These are phyloP conservation scores for Pseudorectes ferrugineus DNA, from an alignment of 2,113 vertebrate species.

Conservation along the genomic window DNA sequence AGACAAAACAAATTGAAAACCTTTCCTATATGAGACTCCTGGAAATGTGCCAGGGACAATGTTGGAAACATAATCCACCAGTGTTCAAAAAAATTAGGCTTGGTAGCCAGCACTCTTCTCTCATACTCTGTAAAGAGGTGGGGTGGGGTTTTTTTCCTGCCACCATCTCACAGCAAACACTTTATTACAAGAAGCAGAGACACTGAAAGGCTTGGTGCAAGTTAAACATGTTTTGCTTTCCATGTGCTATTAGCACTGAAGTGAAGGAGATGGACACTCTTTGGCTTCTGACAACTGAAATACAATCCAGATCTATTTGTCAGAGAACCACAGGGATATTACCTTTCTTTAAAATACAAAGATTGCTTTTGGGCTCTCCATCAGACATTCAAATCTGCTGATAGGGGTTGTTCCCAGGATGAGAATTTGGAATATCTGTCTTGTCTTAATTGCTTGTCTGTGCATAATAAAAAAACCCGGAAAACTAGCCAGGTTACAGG, in stretches of 20 bases:
- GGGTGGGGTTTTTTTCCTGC: neutral
- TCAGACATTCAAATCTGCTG: neutral
- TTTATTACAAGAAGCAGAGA: neutral
- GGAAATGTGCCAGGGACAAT: neutral
- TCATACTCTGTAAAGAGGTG: neutral
- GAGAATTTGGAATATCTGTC: neutral
- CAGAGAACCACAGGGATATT: neutral
- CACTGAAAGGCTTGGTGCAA: neutral
- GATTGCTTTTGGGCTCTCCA: neutral
- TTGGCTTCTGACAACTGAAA: neutral
- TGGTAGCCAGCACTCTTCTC: neutral
- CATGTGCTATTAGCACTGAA: neutral
- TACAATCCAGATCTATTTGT: neutral
- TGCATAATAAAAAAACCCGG: neutral
- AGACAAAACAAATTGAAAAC: neutral
- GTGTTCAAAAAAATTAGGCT: neutral
- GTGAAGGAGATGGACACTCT: neutral
- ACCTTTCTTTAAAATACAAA: neutral
- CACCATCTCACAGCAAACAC: neutral
- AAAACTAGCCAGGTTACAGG: neutral
- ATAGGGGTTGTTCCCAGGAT: neutral
- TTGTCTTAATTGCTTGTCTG: neutral
- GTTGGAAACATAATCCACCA: neutral
- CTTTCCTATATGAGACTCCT: neutral
- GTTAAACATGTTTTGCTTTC: neutral